Percentiles rank a stretch among this genome's conserved stretches.
Evolutionary conservation across 2,888 invertebrate species (phyloP).

Genomic region (Rhingia rostrata): DNA sequence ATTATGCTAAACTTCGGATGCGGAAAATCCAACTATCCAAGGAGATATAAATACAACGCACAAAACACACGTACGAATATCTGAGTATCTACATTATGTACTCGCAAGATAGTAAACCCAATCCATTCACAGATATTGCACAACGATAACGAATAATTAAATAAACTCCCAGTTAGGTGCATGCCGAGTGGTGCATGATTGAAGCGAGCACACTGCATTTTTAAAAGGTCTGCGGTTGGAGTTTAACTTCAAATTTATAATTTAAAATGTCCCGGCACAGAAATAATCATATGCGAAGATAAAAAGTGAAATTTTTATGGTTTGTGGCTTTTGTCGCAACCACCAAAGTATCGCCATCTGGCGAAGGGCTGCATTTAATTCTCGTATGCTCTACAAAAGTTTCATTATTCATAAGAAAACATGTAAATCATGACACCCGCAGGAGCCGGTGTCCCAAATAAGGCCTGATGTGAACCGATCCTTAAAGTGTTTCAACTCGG

Average conservation of each 20-base stretch:
- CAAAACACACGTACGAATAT: constrained; percentile 18
- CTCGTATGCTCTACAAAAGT: constrained; percentile 35
- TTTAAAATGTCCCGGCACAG: constrained; percentile 28
- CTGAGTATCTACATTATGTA: neutral
- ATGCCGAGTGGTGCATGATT: constrained; percentile 53
- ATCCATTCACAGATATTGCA: constrained; percentile 48
- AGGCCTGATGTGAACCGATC: constrained; percentile 34
- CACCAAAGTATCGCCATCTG: constrained; percentile 69
- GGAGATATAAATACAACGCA: constrained; percentile 13
- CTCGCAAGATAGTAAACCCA: neutral
- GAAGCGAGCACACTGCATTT: constrained; percentile 41
- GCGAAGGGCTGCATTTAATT: constrained; percentile 41
- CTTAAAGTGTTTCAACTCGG: constrained; percentile 53
- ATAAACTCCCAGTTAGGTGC: constrained; percentile 52
- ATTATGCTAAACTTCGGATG: constrained; percentile 58
- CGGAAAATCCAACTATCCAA: constrained; percentile 59
- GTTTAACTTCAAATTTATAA: constrained; percentile 62
- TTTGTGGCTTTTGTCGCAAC: constrained; percentile 68
- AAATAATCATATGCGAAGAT: constrained; percentile 60
- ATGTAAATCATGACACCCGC: constrained; percentile 62
- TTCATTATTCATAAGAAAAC: constrained; percentile 22
- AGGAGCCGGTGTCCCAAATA: constrained; percentile 24
- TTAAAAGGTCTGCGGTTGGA: constrained; percentile 58
- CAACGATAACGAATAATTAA: constrained; percentile 66
- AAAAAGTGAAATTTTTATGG: constrained; percentile 61